phyloP scores from a whole-genome alignment of 2,888 invertebrate genomes.

The Schrankia costaestrigalis region DNA sequence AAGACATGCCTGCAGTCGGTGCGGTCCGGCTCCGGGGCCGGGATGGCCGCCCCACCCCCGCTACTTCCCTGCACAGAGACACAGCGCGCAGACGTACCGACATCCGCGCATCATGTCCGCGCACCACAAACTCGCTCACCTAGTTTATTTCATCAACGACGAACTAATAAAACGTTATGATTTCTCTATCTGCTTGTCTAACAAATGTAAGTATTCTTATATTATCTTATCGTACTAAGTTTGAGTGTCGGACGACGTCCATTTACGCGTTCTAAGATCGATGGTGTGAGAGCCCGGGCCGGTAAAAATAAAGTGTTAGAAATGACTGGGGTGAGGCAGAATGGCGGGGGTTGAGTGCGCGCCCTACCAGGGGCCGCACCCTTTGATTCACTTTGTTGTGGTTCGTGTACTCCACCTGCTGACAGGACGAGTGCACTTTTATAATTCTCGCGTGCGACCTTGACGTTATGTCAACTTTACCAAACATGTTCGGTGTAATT shows the following conservation, averaged over 20 bases:
- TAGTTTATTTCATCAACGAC: slow-evolving; percentile 59
- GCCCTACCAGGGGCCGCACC: slow-evolving; percentile 68
- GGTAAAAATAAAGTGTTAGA: slow-evolving; percentile 77
- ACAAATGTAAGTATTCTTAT: slow-evolving; percentile 56
- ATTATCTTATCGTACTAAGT: slow-evolving; percentile 22
- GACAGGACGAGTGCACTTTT: slow-evolving; percentile 33
- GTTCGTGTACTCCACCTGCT: slow-evolving; percentile 41
- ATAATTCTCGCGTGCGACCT: slow-evolving; percentile 26
- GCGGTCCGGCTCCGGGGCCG: slow-evolving; percentile 2
- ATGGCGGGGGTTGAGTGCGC: slow-evolving; percentile 77
- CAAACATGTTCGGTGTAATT: slow-evolving; percentile 39
- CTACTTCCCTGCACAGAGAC: slow-evolving; percentile 11
- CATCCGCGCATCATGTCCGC: slow-evolving; percentile 56
- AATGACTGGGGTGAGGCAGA: slow-evolving; percentile 77
- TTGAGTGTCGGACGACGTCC: slow-evolving; percentile 18
- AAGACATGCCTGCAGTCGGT: no score
- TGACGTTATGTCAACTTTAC: slow-evolving; percentile 20
- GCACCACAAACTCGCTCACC: slow-evolving; percentile 52
- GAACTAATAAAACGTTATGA: slow-evolving; percentile 64
- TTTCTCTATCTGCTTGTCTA: slow-evolving; percentile 43
- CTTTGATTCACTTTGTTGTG: slow-evolving; percentile 51
- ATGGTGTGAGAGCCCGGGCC: slow-evolving; percentile 74
- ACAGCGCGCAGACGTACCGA: slow-evolving; percentile 32
- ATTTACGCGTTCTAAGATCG: slow-evolving; percentile 36
- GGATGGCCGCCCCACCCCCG: slow-evolving; percentile 22